These are phyloP conservation scores for Emydocephalus ijimae DNA, from an alignment of 2,113 vertebrate species.

Conservation along the genomic window DNA sequence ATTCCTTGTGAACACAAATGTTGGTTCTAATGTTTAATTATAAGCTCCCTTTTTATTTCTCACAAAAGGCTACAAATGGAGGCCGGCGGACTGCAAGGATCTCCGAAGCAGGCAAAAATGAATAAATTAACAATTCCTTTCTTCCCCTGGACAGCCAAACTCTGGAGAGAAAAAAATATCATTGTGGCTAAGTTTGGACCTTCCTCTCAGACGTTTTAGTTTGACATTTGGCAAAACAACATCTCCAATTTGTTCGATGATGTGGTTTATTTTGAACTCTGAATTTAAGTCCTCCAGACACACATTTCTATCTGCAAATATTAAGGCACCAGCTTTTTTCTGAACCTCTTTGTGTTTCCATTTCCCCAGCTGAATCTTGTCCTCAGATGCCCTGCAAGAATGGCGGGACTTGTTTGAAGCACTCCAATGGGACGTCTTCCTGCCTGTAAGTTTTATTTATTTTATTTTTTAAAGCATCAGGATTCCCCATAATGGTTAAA, in stretches of 20 bases:
- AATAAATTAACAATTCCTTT: background rate
- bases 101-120: background rate
- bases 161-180: background rate
- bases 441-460: slow-evolving; percentile 56
- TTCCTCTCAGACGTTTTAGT: background rate
- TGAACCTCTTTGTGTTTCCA: no score
- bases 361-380: slow-evolving; percentile 48
- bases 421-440: slow-evolving; percentile 13
- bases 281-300: background rate
- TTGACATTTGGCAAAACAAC: background rate
- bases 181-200: background rate
- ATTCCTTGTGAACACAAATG: background rate
- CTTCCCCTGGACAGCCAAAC: background rate
- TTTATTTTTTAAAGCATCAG: background rate
- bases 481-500: background rate
- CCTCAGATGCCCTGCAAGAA: slow-evolving; percentile 51
- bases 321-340: background rate
- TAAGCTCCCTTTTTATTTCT: background rate
- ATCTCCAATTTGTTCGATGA: background rate
- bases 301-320: no score
- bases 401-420: slow-evolving; percentile 54
- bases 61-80: background rate
- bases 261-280: background rate
- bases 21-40: background rate
- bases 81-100: background rate